These are phyloP conservation scores for Nycticorax nycticorax DNA, from an alignment of 2,113 vertebrate species.

Conservation along the genomic window DNA sequence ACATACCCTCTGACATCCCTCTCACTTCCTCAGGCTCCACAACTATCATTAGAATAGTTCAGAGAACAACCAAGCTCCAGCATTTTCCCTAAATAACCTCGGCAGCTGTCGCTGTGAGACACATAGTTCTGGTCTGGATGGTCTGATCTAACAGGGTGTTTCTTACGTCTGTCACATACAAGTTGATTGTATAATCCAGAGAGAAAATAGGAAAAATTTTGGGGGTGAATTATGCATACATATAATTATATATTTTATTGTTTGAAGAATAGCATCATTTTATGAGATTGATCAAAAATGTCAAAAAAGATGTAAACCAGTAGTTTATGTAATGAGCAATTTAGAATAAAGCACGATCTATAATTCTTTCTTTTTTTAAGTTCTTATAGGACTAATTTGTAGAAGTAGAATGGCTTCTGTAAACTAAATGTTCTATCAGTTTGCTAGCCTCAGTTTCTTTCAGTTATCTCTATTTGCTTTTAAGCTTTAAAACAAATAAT, in stretches of 20 bases:
- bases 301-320: background rate
- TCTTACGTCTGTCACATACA: background rate
- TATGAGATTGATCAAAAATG: background rate
- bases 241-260: background rate
- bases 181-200: background rate
- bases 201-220: background rate
- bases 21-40: background rate
- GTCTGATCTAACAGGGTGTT: background rate
- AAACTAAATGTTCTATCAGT: background rate
- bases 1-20: background rate
- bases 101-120: background rate
- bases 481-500: background rate
- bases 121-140: background rate
- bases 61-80: background rate
- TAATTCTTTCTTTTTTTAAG: background rate
- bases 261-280: background rate
- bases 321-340: background rate
- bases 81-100: background rate
- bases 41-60: background rate
- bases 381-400: background rate
- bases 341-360: background rate
- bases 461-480: background rate
- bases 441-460: background rate
- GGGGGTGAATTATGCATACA: background rate
- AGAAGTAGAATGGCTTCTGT: background rate